Conservation (phyloP, 2,113 vertebrate species). For the Cyprinodon variegatus region DNA sequence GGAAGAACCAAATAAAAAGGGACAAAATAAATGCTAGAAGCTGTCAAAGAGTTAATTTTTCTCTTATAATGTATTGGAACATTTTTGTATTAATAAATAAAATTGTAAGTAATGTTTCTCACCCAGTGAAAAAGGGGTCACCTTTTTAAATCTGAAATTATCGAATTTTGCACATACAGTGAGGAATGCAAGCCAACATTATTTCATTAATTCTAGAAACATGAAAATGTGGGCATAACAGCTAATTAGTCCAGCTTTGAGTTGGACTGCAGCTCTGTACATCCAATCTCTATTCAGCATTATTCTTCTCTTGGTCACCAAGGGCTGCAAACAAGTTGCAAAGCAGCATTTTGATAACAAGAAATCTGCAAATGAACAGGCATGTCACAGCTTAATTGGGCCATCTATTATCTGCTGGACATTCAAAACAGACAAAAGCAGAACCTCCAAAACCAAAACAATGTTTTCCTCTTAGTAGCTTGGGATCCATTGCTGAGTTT, state of each 20-base stretch:
- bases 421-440: constrained; percentile 19
- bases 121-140: background rate
- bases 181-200: background rate
- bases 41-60: background rate
- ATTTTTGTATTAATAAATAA: background rate
- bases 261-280: background rate
- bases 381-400: constrained; percentile 21
- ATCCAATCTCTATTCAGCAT: background rate
- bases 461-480: constrained; percentile 12
- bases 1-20: too few relatives aligned
- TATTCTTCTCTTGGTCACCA: background rate
- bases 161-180: background rate
- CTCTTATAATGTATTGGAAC: background rate
- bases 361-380: constrained; percentile 8
- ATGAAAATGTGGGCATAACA: background rate
- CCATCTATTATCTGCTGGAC: constrained; percentile 17
- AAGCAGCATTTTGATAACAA: background rate
- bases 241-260: constrained; percentile 2
- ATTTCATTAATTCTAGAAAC: background rate
- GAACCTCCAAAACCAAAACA: constrained; percentile 31
- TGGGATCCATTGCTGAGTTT: background rate
- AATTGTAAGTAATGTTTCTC: background rate
- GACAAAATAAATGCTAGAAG: background rate
- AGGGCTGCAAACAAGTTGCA: background rate
- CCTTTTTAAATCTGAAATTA: background rate